These are phyloP conservation scores for Kuschelorhynchus macadamiae DNA, from an alignment of 2,888 invertebrate genomes.

Conservation along the genomic window DNA sequence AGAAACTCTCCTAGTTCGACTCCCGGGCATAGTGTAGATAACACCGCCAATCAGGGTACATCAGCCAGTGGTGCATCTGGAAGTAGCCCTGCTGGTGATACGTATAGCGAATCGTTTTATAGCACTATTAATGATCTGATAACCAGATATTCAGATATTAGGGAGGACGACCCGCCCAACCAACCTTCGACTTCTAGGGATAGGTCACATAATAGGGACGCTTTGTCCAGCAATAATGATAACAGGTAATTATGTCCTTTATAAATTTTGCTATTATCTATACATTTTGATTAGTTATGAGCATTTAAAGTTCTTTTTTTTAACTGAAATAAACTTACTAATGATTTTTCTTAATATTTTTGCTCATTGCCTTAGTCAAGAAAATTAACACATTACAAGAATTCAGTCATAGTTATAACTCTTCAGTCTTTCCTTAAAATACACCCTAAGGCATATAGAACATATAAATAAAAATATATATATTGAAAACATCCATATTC, in stretches of 20 bases:
- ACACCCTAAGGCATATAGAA: no score
- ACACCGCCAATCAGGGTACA: background rate
- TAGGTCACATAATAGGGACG: conserved; percentile 29
- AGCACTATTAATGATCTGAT: conserved; percentile 50
- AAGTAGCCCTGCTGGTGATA: conserved; percentile 6
- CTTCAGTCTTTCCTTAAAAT: no score
- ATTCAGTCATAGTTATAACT: no score
- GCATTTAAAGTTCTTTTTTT: no score
- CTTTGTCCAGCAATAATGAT: conserved; percentile 54
- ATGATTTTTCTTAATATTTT: no score
- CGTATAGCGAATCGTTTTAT: conserved; percentile 38
- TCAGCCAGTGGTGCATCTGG: conserved; percentile 11
- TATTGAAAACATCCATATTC: no score
- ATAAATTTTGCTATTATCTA: background rate
- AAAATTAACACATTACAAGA: no score
- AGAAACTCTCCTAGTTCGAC: background rate
- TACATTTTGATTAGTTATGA: no score
- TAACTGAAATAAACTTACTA: no score
- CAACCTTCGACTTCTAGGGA: conserved; percentile 43
- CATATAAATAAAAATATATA: no score
- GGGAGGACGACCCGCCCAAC: conserved; percentile 39
- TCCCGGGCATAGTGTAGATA: background rate
- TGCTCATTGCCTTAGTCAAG: no score
- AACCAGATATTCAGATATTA: conserved; percentile 48
- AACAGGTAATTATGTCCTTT: no score